A percentile compares a stretch with the other conserved stretches of the same genome.
Evolutionary conservation across 2,888 invertebrate genomes (phyloP).

Genomic region (Gasteruption jaculator): DNA sequence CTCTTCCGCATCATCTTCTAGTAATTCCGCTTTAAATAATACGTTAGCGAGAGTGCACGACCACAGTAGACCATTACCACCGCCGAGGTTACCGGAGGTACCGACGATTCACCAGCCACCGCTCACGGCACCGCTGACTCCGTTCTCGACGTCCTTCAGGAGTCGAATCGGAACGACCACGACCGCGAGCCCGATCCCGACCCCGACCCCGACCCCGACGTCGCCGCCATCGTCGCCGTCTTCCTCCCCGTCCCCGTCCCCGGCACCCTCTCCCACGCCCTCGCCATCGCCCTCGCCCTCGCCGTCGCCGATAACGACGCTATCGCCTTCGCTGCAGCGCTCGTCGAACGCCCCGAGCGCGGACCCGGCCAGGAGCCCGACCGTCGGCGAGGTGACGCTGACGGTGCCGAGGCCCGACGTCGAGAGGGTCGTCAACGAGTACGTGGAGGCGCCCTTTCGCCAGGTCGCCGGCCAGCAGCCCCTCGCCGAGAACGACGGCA

Average conservation of each 20-base stretch:
- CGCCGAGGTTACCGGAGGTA: constrained; percentile 36
- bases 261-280: constrained; percentile 37
- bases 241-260: constrained; percentile 4
- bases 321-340: constrained; percentile 53
- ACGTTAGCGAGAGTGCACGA: constrained; percentile 37
- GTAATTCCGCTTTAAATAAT: constrained; percentile 16
- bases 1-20: constrained; percentile 28
- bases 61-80: constrained; percentile 45
- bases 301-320: constrained; percentile 57
- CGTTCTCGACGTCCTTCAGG: constrained; percentile 27
- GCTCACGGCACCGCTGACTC: constrained; percentile 15
- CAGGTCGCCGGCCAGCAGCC: constrained; percentile 43
- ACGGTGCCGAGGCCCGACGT: constrained; percentile 76
- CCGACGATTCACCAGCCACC: constrained; percentile 19
- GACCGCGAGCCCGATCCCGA: constrained; percentile 19
- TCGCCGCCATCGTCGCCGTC: constrained; percentile 17
- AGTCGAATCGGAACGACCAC: constrained; percentile 23
- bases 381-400: constrained; percentile 55
- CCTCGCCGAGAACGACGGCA: constrained; percentile 21
- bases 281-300: constrained; percentile 29
- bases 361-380: constrained; percentile 32
- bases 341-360: constrained; percentile 28
- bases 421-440: constrained; percentile 85
- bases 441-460: constrained; percentile 83
- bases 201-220: constrained; percentile 15